Conservation (phyloP, 2,888 invertebrate species). For the Timandra comae region DNA sequence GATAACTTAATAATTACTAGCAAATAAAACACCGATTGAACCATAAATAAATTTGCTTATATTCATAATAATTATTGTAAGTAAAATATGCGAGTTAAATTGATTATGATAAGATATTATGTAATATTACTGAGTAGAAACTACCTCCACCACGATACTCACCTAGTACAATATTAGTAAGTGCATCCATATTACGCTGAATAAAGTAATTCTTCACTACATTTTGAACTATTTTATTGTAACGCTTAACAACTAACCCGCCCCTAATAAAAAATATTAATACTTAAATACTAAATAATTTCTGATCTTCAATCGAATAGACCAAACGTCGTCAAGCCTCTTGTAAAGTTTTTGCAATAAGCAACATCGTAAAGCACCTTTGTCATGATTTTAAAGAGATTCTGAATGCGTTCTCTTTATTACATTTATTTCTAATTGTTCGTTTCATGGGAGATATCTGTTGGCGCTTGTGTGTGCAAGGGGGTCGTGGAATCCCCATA, state of each 20-base stretch:
- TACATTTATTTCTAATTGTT: too few species aligned
- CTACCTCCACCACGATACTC: conserved; percentile 63
- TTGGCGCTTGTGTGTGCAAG: conserved; percentile 65
- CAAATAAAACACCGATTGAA: conserved; percentile 38
- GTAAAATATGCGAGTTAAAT: conserved; percentile 55
- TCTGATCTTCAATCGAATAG: conserved; percentile 21
- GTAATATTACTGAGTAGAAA: conserved; percentile 56
- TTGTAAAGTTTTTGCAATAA: conserved; percentile 34
- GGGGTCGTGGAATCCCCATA: conserved; percentile 68
- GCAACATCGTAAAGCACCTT: conserved; percentile 32
- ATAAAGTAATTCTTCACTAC: conserved; percentile 26
- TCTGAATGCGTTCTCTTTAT: conserved; percentile 11
- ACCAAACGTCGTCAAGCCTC: conserved; percentile 40
- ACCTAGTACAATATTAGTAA: conserved; percentile 48
- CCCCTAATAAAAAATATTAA: conserved; percentile 36
- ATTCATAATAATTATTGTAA: conserved; percentile 44
- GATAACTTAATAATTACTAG: too few species aligned
- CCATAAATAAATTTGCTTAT: conserved; percentile 44
- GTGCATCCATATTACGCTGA: conserved; percentile 24
- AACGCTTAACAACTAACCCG: conserved; percentile 52
- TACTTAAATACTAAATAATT: conserved; percentile 30
- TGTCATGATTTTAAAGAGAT: conserved; percentile 32
- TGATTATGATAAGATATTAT: conserved; percentile 50
- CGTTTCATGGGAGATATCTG: conserved; percentile 38
- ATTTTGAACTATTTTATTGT: too few species aligned